These are phyloP conservation scores for Danio albolineatus DNA, from an alignment of 2,797 vertebrate genomes.

Conservation along the genomic window DNA sequence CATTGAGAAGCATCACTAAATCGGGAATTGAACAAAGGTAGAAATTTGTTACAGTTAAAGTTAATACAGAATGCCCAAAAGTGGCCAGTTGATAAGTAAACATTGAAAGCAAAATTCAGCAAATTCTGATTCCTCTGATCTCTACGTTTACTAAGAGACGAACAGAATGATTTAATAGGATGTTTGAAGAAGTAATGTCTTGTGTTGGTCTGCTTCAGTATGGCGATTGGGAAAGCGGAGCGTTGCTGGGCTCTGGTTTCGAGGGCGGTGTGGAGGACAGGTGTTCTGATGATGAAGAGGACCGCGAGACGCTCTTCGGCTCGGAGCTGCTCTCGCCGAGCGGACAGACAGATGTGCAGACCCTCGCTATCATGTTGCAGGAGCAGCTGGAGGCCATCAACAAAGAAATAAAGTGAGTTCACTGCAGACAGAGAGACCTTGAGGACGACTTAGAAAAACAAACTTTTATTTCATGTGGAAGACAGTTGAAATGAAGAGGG, in stretches of 20 bases:
- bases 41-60: too few species aligned
- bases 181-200: background rate
- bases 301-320: conserved; percentile 79
- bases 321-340: conserved; percentile 87
- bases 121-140: too few species aligned
- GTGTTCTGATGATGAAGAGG: conserved; percentile 82
- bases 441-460: background rate
- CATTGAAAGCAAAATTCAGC: too few species aligned
- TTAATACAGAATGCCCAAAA: too few species aligned
- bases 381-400: conserved; percentile 92
- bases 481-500: conserved; percentile 1
- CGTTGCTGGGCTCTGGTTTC: conserved; percentile 73
- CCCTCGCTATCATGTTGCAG: conserved; percentile 90
- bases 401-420: conserved; percentile 89
- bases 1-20: too few species aligned
- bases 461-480: background rate
- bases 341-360: conserved; percentile 90
- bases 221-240: conserved; percentile 83
- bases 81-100: too few species aligned
- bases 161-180: background rate
- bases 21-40: too few species aligned
- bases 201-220: conserved; percentile 66
- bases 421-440: background rate
- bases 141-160: background rate
- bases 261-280: conserved; percentile 74